Evolutionary conservation across 2,113 vertebrate species (phyloP).

Genomic region (Oceanodroma tethys): DNA sequence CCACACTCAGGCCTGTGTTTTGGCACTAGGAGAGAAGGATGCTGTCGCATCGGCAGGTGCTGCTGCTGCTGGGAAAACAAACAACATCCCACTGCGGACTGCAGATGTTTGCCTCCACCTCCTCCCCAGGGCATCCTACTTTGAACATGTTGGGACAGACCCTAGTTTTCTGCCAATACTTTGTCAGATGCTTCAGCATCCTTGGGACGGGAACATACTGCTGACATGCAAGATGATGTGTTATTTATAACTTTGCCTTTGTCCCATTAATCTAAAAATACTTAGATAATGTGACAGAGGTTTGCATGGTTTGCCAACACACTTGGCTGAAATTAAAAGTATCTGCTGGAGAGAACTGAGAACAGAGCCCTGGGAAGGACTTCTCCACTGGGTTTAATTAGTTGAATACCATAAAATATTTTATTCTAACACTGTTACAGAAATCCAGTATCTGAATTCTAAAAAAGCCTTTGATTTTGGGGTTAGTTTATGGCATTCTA

Average conservation of each 20-base stretch:
- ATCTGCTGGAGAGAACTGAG: background rate
- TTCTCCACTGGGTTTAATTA: background rate
- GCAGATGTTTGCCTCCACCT: background rate
- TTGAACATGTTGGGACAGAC: background rate
- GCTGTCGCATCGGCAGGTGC: background rate
- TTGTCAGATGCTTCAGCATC: background rate
- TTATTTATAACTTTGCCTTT: conserved; percentile 38
- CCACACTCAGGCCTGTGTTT: background rate
- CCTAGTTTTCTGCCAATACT: background rate
- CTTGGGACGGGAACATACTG: background rate
- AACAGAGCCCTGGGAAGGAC: background rate
- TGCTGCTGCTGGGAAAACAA: background rate
- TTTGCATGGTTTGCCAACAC: background rate
- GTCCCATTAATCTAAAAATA: conserved; percentile 30
- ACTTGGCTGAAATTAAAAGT: background rate
- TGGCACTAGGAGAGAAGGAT: background rate
- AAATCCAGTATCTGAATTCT: background rate
- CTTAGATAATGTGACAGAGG: background rate
- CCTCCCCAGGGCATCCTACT: background rate
- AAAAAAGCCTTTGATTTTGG: background rate
- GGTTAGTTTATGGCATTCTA: background rate
- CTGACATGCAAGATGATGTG: background rate
- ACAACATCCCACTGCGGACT: background rate
- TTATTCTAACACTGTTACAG: background rate
- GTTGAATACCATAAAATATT: background rate